phyloP scores from a whole-genome alignment of 2,888 invertebrate species.

The Orchesellides sinensis region DNA sequence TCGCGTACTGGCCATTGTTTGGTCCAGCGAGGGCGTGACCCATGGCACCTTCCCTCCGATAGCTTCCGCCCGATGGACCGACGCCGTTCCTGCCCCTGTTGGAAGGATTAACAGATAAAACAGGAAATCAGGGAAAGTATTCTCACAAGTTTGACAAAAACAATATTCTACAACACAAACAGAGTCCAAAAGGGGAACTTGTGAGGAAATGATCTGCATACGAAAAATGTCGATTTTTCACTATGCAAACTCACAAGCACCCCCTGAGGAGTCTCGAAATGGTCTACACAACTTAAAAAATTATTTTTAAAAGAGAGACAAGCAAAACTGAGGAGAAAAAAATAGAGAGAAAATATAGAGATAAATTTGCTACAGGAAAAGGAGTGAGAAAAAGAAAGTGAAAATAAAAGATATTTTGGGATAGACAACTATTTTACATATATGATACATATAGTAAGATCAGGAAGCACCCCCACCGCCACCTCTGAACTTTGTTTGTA shows the following conservation, averaged over 20 bases:
- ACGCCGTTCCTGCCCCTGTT: slow-evolving; percentile 78
- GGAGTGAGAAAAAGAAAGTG: slow-evolving; percentile 25
- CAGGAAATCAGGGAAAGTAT: not conserved
- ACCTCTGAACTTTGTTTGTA: slow-evolving; percentile 69
- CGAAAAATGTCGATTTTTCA: not conserved
- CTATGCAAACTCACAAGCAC: not conserved
- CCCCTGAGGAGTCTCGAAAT: not conserved
- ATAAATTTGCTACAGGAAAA: slow-evolving; percentile 49
- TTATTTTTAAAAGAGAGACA: slow-evolving; percentile 45
- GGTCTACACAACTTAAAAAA: slow-evolving; percentile 23
- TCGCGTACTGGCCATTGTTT: slow-evolving; percentile 93
- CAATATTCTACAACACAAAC: not conserved
- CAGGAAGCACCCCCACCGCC: slow-evolving; percentile 73
- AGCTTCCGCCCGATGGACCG: slow-evolving; percentile 77
- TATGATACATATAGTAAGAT: slow-evolving; percentile 62
- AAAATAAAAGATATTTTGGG: slow-evolving; percentile 32
- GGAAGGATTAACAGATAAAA: not conserved
- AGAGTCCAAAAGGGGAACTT: not conserved
- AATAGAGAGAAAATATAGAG: slow-evolving; percentile 42
- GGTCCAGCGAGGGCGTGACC: slow-evolving; percentile 83
- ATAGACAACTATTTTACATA: slow-evolving; percentile 56
- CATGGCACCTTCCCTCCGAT: slow-evolving; percentile 78
- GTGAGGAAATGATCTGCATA: not conserved
- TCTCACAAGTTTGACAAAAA: not conserved
- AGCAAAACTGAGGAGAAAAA: slow-evolving; percentile 46